These are phyloP conservation scores for Eutolmus rufibarbis DNA, from an alignment of 2,888 invertebrate genomes.

Conservation along the genomic window DNA sequence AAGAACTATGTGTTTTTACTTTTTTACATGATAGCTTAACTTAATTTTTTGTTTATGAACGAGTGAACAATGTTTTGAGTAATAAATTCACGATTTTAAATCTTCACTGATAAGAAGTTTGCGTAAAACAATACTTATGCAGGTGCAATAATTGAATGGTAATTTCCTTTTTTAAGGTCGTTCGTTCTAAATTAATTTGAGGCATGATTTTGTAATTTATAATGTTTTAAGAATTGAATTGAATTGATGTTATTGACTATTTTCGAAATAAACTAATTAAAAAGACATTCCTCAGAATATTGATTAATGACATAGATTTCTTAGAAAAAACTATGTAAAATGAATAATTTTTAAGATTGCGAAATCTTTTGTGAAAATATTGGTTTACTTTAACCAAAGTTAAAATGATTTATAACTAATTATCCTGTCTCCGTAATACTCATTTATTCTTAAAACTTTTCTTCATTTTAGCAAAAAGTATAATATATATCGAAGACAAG, in stretches of 20 bases:
- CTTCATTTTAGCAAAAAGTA: no score
- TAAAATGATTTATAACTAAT: no score
- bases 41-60: not conserved
- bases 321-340: no score
- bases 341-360: no score
- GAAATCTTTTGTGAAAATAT: no score
- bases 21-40: not conserved
- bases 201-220: not conserved
- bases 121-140: not conserved
- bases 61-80: not conserved
- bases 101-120: not conserved
- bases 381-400: no score
- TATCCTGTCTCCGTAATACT: no score
- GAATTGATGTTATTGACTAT: no score
- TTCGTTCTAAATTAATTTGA: not conserved
- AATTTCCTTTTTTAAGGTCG: not conserved
- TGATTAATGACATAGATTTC: no score
- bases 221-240: not conserved
- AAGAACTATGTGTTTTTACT: not conserved
- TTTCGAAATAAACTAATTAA: no score
- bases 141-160: not conserved
- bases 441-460: no score
- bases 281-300: no score
- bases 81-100: not conserved
- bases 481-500: not conserved